Evolutionary conservation across 2,888 invertebrate genomes (phyloP).

Genomic region (Euphydryas editha): DNA sequence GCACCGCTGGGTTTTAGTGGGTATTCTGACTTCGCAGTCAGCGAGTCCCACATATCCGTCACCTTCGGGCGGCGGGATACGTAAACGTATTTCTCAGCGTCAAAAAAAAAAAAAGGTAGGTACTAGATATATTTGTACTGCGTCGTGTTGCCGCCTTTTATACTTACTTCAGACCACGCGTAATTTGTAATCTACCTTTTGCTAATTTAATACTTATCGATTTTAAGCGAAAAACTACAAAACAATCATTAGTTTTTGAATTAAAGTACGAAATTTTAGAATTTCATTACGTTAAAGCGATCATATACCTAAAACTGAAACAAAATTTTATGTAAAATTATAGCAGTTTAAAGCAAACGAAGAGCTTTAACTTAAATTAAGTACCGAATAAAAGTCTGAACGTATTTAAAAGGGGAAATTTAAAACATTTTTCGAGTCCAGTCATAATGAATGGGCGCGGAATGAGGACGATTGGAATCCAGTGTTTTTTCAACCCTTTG

Average conservation of each 20-base stretch:
- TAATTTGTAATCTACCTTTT: too few species aligned
- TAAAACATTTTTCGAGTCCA: constrained; percentile 26
- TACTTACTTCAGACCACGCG: too few species aligned
- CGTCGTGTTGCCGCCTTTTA: too few species aligned
- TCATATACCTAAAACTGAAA: constrained; percentile 8
- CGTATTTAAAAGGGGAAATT: constrained; percentile 25
- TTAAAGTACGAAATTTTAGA: neutral
- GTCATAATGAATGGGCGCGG: constrained; percentile 32
- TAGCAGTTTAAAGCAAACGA: constrained; percentile 10
- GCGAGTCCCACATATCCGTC: too few species aligned
- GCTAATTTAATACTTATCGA: too few species aligned
- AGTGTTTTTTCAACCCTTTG: constrained; percentile 35
- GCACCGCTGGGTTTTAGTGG: too few species aligned
- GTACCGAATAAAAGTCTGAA: constrained; percentile 15
- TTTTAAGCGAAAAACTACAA: neutral
- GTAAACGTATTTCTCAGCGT: too few species aligned
- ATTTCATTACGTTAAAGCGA: neutral
- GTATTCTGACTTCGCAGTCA: too few species aligned
- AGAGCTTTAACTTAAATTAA: constrained; percentile 14
- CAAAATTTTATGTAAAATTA: constrained; percentile 2
- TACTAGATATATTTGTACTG: too few species aligned
- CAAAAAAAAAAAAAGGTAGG: too few species aligned
- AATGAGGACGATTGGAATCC: constrained; percentile 30
- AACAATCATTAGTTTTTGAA: neutral
- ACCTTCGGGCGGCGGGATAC: too few species aligned